phyloP scores from a whole-genome alignment of 2,797 vertebrate species.

The Hippocampus kuda region DNA sequence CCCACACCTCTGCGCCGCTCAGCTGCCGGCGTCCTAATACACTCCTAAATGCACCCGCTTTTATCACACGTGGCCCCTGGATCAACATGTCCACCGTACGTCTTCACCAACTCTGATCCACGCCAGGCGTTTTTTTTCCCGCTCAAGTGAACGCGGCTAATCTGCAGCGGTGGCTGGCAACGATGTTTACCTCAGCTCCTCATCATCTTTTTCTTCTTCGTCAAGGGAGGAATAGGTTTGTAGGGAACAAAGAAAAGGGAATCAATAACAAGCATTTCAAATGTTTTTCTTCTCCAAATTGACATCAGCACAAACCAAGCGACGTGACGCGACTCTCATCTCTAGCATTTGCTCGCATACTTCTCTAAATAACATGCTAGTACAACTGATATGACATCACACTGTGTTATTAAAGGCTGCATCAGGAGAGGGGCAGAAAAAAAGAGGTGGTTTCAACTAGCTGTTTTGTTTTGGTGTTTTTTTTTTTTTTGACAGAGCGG shows the following conservation, averaged over 20 bases:
- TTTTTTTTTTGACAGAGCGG: no score
- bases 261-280: background rate
- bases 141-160: background rate
- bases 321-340: no score
- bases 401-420: no score
- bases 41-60: background rate
- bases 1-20: background rate
- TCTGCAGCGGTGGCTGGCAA: background rate
- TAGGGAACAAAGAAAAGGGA: background rate
- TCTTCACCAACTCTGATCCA: background rate
- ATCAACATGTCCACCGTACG: conserved; percentile 1
- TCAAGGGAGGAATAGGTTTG: background rate
- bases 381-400: no score
- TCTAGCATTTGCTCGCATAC: no score
- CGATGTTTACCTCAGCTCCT: background rate
- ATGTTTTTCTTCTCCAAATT: background rate
- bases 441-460: no score
- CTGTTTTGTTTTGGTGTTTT: no score
- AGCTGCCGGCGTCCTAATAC: conserved; percentile 2
- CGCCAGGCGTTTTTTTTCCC: background rate
- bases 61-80: background rate
- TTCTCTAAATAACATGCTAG: background rate
- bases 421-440: no score
- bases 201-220: background rate
- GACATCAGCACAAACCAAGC: background rate